Percentiles rank a stretch among this genome's conserved stretches.
These are phyloP conservation scores for Ornithorhynchus anatinus DNA, from an alignment of 2,113 vertebrate genomes.

Conservation along the genomic window DNA sequence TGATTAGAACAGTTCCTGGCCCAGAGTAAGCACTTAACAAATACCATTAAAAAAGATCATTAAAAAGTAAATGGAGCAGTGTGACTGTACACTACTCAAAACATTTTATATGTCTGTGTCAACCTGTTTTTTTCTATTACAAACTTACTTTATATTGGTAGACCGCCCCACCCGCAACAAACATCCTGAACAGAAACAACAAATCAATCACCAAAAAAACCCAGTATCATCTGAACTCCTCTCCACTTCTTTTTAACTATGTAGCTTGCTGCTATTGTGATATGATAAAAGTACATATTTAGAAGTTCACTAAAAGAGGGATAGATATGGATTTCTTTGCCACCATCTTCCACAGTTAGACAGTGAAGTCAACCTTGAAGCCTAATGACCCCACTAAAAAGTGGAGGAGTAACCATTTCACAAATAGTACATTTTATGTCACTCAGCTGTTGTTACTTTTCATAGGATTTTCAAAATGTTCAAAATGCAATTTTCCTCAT, in stretches of 20 bases:
- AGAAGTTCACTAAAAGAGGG: slow-evolving; percentile 52
- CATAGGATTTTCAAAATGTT: neutral
- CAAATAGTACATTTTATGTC: slow-evolving; percentile 16
- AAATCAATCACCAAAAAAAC: slow-evolving; percentile 48
- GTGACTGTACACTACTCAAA: no score
- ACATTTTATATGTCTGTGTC: no score
- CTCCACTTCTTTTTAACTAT: slow-evolving; percentile 47
- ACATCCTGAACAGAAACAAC: no score
- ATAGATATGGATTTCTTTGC: slow-evolving; percentile 61
- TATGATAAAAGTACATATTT: slow-evolving; percentile 56
- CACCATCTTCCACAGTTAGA: slow-evolving; percentile 40
- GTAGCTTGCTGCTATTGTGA: slow-evolving; percentile 50
- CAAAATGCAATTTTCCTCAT: neutral
- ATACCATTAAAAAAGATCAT: no score
- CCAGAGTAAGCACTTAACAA: no score
- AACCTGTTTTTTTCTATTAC: no score
- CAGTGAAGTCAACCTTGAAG: slow-evolving; percentile 19
- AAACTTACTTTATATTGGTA: no score
- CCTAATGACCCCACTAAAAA: neutral
- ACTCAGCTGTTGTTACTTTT: neutral
- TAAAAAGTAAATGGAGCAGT: no score
- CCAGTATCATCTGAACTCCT: slow-evolving; percentile 62
- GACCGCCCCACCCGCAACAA: no score
- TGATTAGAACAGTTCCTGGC: no score
- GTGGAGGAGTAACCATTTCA: neutral